Evolutionary conservation across 2,113 vertebrate genomes (phyloP).

Genomic region (Misgurnus mizolepis): DNA sequence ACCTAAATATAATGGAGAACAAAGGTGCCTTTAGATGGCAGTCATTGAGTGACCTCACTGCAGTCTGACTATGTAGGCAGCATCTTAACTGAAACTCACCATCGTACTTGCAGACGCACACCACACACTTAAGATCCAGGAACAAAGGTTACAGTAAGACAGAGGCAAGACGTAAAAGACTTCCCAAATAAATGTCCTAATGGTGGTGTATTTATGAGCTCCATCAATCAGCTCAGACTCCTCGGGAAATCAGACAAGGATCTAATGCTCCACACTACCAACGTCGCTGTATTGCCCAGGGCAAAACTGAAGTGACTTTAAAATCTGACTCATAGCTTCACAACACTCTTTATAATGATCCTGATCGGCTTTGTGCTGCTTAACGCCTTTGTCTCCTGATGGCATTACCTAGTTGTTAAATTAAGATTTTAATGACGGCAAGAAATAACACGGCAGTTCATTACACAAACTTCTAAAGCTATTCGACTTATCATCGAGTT

Average conservation of each 20-base stretch:
- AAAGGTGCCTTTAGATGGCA: too few species aligned
- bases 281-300: not conserved
- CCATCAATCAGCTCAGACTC: conserved; percentile 1
- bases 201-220: not conserved
- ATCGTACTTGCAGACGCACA: too few species aligned
- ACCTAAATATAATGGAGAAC: too few species aligned
- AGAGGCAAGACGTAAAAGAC: not conserved
- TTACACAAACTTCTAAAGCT: not conserved
- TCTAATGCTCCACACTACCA: not conserved
- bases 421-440: conserved; percentile 14
- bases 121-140: not conserved
- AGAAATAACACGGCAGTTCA: conserved; percentile 1
- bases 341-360: conserved; percentile 7
- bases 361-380: not conserved
- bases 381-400: not conserved
- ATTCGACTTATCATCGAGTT: conserved; percentile 3
- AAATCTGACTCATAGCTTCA: conserved; percentile 1
- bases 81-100: too few species aligned
- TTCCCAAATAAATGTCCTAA: not conserved
- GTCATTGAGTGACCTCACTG: too few species aligned
- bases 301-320: not conserved
- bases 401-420: conserved; percentile 19
- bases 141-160: not conserved
- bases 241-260: not conserved
- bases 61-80: too few species aligned